A percentile compares a stretch with the other conserved stretches of the same genome.
phyloP scores from a whole-genome alignment of 2,113 vertebrate genomes.

The Austrofundulus limnaeus region DNA sequence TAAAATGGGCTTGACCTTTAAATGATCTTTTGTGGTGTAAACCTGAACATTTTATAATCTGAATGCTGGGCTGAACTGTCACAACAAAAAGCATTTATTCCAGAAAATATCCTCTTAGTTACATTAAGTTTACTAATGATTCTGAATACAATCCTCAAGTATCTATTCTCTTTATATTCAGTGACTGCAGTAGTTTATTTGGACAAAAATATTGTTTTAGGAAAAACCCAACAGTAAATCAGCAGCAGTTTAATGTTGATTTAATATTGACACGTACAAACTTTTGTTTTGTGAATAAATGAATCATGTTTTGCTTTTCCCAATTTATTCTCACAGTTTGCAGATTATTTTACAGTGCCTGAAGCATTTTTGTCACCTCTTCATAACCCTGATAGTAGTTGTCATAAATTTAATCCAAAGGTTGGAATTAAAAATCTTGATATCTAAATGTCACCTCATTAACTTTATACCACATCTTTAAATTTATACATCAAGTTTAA shows the following conservation, averaged over 20 bases:
- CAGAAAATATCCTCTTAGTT: background rate
- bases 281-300: background rate
- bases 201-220: slow-evolving; percentile 1
- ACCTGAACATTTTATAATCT: slow-evolving; percentile 1
- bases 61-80: background rate
- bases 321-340: background rate
- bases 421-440: background rate
- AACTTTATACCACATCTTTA: too few relatives aligned
- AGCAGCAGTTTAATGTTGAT: too few relatives aligned
- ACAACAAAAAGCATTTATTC: background rate
- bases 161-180: background rate
- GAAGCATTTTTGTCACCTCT: background rate
- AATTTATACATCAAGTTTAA: too few relatives aligned
- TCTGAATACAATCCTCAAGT: too few relatives aligned
- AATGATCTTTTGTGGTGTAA: background rate
- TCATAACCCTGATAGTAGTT: background rate
- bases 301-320: background rate
- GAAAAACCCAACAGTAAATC: background rate
- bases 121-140: too few relatives aligned
- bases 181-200: background rate
- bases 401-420: background rate
- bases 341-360: background rate
- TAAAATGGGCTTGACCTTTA: too few relatives aligned
- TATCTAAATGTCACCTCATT: background rate
- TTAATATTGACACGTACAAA: too few relatives aligned